phyloP scores from a whole-genome alignment of 2,113 vertebrate species.

The Oryzias woworae region DNA sequence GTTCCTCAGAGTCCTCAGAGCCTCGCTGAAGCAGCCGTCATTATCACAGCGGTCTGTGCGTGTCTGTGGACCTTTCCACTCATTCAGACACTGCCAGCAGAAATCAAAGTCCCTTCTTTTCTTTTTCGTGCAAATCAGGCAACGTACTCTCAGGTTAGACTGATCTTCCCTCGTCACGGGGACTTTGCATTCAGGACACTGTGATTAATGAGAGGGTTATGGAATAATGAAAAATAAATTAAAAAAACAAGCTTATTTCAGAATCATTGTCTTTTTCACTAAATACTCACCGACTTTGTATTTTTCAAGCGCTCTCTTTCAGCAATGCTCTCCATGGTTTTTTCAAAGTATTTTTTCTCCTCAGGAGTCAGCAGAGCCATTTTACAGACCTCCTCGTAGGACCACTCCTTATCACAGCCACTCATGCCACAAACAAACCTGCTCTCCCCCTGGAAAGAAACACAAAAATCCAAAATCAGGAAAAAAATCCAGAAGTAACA shows the following conservation, averaged over 20 bases:
- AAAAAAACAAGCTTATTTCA: too few relatives aligned
- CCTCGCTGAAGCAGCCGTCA: constrained; percentile 26
- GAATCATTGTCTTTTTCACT: background rate
- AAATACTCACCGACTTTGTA: constrained; percentile 27
- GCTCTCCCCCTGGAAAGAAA: background rate
- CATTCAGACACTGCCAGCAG: constrained; percentile 67
- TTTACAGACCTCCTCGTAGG: constrained; percentile 72
- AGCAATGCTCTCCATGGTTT: constrained; percentile 57
- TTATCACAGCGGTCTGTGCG: constrained; percentile 49
- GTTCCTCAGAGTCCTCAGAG: constrained; percentile 25
- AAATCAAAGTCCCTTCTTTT: constrained; percentile 38
- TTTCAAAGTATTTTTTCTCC: constrained; percentile 75
- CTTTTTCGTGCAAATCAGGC: constrained; percentile 21
- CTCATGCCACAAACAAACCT: constrained; percentile 21
- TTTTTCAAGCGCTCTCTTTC: too few relatives aligned
- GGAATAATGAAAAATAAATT: too few relatives aligned
- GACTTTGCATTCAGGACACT: constrained; percentile 29
- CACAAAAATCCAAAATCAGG: too few relatives aligned
- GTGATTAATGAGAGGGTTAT: background rate
- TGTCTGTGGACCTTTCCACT: constrained; percentile 53
- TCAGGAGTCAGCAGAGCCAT: constrained; percentile 67
- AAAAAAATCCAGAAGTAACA: too few relatives aligned
- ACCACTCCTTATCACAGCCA: constrained; percentile 54
- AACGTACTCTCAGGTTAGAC: constrained; percentile 3
- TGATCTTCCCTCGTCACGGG: background rate